phyloP scores from a whole-genome alignment of 2,797 vertebrate genomes.

The Pangasius krempfi region DNA sequence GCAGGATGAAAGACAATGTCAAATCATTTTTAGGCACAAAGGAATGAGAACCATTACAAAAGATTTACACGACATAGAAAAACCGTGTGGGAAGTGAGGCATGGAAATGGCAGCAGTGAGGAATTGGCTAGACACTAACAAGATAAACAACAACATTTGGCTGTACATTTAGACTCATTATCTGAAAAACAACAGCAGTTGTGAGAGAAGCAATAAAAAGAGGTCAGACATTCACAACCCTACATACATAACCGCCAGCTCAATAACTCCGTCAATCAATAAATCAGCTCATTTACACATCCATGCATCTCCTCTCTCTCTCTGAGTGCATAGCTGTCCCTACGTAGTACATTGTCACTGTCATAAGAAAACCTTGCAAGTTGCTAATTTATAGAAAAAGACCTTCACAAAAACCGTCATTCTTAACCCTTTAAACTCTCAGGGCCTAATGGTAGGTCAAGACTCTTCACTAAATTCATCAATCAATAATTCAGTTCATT shows the following conservation, averaged over 20 bases:
- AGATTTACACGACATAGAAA: background rate
- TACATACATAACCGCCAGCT: slow-evolving; percentile 44
- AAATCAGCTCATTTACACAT: slow-evolving; percentile 5
- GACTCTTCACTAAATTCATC: background rate
- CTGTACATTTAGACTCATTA: slow-evolving; percentile 14
- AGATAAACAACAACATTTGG: slow-evolving; percentile 38
- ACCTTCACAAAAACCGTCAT: background rate
- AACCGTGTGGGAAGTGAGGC: slow-evolving; percentile 24
- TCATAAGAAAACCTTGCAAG: background rate
- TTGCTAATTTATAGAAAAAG: background rate
- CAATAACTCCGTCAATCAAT: slow-evolving; percentile 32
- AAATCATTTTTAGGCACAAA: background rate
- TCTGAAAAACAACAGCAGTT: slow-evolving; percentile 25
- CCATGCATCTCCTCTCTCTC: background rate
- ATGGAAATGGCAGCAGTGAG: slow-evolving; percentile 19
- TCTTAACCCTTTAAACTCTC: background rate
- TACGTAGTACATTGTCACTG: background rate
- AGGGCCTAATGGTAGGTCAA: background rate
- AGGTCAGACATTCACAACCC: background rate
- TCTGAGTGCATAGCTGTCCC: background rate
- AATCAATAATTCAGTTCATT: slow-evolving; percentile 27
- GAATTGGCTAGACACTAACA: background rate
- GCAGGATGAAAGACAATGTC: background rate
- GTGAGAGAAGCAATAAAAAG: background rate
- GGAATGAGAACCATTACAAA: slow-evolving; percentile 16